Conservation (phyloP, 2,888 invertebrate genomes). For the Panopea generosa region DNA sequence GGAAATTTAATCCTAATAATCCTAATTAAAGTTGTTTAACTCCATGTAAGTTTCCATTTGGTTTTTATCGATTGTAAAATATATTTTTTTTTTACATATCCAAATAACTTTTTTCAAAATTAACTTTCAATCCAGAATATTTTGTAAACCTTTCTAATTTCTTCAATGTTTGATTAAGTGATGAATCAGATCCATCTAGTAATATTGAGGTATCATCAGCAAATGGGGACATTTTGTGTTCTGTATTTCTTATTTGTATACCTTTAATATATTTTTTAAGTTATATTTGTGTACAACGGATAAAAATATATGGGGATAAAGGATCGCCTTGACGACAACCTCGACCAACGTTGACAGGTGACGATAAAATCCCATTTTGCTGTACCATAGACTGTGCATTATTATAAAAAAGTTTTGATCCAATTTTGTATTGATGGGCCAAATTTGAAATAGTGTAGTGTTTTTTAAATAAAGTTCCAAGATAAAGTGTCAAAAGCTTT, state of each 20-base stretch:
- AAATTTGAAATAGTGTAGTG: constrained; percentile 36
- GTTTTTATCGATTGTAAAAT: background rate
- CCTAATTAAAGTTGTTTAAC: background rate
- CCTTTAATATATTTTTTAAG: background rate
- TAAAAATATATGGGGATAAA: constrained; percentile 27
- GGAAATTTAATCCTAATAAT: background rate
- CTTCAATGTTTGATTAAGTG: background rate
- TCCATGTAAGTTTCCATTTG: background rate
- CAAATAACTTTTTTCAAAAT: constrained; percentile 1
- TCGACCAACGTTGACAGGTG: background rate
- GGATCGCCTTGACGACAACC: constrained; percentile 47
- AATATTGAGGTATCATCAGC: background rate
- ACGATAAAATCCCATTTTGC: constrained; percentile 13
- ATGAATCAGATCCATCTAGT: background rate
- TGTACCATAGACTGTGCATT: constrained; percentile 3
- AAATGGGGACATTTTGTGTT: background rate
- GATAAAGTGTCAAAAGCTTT: constrained; percentile 50
- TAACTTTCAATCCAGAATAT: background rate
- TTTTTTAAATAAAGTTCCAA: constrained; percentile 35
- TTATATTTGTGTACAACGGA: constrained; percentile 7
- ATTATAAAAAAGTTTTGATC: constrained; percentile 17
- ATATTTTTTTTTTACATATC: background rate
- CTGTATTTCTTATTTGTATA: background rate
- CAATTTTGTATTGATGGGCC: constrained; percentile 28
- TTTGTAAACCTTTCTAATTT: background rate